Base-by-base conservation (phyloP, 2,888 invertebrate species). In the Latrodectus hesperus region DNA sequence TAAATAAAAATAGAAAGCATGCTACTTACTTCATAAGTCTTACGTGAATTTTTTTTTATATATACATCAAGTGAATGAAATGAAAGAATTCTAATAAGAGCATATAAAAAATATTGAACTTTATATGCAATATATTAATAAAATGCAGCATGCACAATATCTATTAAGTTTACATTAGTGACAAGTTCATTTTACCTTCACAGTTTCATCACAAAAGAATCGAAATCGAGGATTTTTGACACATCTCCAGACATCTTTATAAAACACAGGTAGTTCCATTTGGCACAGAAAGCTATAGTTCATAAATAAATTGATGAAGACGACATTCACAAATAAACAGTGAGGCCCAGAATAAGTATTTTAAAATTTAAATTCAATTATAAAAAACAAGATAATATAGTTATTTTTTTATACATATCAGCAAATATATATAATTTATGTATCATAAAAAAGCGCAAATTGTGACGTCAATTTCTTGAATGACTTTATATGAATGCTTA, bases 201-300 rank as follows among this genome's bases (percentile, higher is more conserved):
- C 86, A 67, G 81, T 77, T 76, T 87, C 81, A 60, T 87, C 86
- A 60, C 52, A 81, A 26, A 82, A 77, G 73, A 87, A 87, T 17
- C 86, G 75, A 68, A 87, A 87, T 77, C 81, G 76, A 12, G 86
- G 86, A 77, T 82, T 80, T 73, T 87, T 87, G n/a, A 87, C 86
- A 81, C 70, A 87, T 65, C 72, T 87, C 86, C 86, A 87, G 67
- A 77, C 73, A 82, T 87, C 86, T 76, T 81, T 49, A 16, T 52
- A 67, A 49, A 51, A 1, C 5, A 55, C 72, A 51, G 81, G 76
- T 12, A 87, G 52, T 67, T 73, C 77, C n/a, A 55, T 53, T 73
- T 87, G 86, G 55, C 86, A 87, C n/a, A 87, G 26, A 60, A 80
- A 87, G 51, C 86, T 87, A 17, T 22, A 76, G 64, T 3, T 16